Evolutionary conservation across 2,113 vertebrate species (phyloP).

Genomic region (Sinocyclocheilus anophthalmus): DNA sequence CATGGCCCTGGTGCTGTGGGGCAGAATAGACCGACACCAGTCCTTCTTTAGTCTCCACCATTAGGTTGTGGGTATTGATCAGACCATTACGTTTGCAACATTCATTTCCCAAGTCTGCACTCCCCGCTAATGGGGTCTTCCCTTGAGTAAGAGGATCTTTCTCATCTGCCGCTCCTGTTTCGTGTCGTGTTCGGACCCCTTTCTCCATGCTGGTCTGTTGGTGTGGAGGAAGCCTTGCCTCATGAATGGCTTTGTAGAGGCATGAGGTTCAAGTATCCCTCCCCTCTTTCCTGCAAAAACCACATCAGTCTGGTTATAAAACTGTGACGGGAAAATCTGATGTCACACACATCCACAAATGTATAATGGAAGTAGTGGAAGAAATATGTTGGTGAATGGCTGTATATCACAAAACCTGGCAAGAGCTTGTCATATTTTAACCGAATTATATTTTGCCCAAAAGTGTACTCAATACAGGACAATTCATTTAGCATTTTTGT

Average conservation of each 20-base stretch:
- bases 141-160: conserved; percentile 65
- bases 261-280: conserved; percentile 46
- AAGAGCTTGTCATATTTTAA: neutral
- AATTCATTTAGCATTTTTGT: no score
- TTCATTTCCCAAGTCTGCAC: conserved; percentile 63
- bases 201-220: conserved; percentile 61
- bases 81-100: conserved; percentile 81
- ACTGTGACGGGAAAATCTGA: neutral
- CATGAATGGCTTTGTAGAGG: conserved; percentile 57
- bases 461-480: no score
- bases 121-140: conserved; percentile 55
- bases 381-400: neutral
- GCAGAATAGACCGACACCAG: conserved; percentile 82
- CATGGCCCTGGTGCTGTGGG: conserved; percentile 82
- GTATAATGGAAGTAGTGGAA: no score
- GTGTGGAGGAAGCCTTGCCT: conserved; percentile 56
- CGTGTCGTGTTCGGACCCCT: conserved; percentile 19
- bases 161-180: conserved; percentile 75
- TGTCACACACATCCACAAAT: neutral
- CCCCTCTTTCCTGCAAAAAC: conserved; percentile 54
- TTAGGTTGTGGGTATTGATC: conserved; percentile 84
- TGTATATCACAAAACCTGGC: neutral
- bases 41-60: conserved; percentile 79
- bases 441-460: no score
- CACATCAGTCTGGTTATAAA: conserved; percentile 24